These are phyloP conservation scores for Sphenopsis melanotis DNA, from an alignment of 2,797 vertebrate species.

Conservation along the genomic window DNA sequence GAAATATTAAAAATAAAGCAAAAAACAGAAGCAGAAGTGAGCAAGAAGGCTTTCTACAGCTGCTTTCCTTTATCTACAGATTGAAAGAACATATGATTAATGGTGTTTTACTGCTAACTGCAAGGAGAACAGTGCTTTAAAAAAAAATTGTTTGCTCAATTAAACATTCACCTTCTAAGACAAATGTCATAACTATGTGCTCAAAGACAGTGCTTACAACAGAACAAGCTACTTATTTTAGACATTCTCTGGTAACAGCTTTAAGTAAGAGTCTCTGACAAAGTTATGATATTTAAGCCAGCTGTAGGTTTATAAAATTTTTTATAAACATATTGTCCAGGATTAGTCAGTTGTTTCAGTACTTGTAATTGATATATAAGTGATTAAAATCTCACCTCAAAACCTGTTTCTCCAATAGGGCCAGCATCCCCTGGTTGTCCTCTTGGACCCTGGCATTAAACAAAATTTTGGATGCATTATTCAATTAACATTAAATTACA, in stretches of 20 bases:
- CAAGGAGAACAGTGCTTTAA: not conserved
- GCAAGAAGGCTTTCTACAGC: not conserved
- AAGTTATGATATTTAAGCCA: not conserved
- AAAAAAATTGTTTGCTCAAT: not conserved
- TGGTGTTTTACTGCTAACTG: not conserved
- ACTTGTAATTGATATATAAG: not conserved
- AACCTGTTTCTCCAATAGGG: constrained; percentile 85
- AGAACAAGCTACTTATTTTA: not conserved
- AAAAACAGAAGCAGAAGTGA: not conserved
- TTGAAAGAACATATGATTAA: not conserved
- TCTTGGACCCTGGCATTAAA: constrained; percentile 83
- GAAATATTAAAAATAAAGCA: not conserved
- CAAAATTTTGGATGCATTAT: constrained; percentile 23
- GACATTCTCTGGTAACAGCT: not conserved
- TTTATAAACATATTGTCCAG: not conserved
- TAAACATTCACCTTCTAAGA: not conserved
- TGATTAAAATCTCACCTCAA: constrained; percentile 78
- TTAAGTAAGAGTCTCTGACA: not conserved
- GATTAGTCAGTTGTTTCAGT: not conserved
- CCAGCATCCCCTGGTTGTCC: constrained; percentile 87
- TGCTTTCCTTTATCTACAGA: not conserved
- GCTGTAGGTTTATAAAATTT: not conserved
- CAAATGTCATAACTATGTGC: not conserved
- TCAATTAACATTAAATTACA: not conserved
- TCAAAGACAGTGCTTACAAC: not conserved